Conservation (phyloP, 2,888 invertebrate genomes). For the Dimorphilus gyrociliatus region DNA sequence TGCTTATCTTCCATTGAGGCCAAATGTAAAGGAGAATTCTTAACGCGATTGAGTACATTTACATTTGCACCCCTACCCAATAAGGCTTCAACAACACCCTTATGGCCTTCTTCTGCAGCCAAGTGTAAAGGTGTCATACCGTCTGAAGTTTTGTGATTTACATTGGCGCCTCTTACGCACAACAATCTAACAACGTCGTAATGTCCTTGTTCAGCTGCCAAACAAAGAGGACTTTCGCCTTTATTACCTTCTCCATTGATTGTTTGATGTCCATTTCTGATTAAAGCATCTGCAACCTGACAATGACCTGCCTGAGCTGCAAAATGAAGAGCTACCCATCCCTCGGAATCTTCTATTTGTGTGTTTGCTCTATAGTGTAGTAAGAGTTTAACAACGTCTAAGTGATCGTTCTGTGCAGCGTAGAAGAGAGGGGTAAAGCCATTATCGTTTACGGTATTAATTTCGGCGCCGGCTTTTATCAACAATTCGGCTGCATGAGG, state of each 20-base stretch:
- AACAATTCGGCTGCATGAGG: slow-evolving; percentile 4
- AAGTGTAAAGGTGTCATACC: slow-evolving; percentile 8
- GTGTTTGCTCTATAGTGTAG: slow-evolving; percentile 5
- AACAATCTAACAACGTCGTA: slow-evolving; percentile 4
- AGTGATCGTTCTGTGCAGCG: slow-evolving; percentile 8
- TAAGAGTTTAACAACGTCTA: slow-evolving; percentile 1
- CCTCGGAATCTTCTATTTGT: slow-evolving; percentile 6
- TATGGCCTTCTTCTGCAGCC: slow-evolving; percentile 2
- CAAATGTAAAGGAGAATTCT: slow-evolving; percentile 5
- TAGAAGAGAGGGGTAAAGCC: slow-evolving; percentile 8
- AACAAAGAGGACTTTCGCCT: slow-evolving; percentile 7
- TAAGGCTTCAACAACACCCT: no score
- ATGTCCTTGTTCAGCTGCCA: slow-evolving; percentile 8
- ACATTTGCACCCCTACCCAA: no score
- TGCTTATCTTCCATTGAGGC: slow-evolving; percentile 6
- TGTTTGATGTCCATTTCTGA: slow-evolving; percentile 3
- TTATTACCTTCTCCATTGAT: slow-evolving; percentile 5
- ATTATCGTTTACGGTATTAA: slow-evolving; percentile 7
- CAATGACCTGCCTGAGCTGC: slow-evolving; percentile 7
- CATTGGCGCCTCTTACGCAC: slow-evolving; percentile 3
- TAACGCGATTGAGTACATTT: background rate
- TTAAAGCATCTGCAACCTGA: slow-evolving; percentile 4
- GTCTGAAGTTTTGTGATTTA: slow-evolving; percentile 3
- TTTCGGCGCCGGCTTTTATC: slow-evolving; percentile 6
- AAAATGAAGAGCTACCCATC: slow-evolving; percentile 9